Base-by-base conservation (phyloP, 2,113 vertebrate genomes). In the Pica pica region DNA sequence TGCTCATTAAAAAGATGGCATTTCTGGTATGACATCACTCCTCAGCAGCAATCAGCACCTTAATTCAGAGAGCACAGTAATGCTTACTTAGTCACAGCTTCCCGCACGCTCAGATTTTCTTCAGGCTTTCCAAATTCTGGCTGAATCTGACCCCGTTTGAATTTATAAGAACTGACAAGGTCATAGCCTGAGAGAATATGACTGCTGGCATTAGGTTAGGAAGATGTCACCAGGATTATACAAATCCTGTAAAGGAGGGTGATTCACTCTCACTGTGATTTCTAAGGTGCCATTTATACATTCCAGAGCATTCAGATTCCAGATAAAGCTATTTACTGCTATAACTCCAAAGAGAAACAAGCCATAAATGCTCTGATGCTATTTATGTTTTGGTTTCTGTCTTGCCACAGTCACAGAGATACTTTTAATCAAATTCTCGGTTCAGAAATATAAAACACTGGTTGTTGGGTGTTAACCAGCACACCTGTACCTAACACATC, bases 121-220 rank as follows among this genome's bases (percentile, higher is more conserved):
- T 65, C 59, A 80, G 57, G 63, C 53, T 71, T 83, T 63, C 71
- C 39, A 56, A 39, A 88, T 68, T 89, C 90, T 59, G 55, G 61
- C 85, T 67, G 80, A 81, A 84, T 83, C 85, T 53, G 77, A 87
- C 83, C 73, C 82, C 6, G 6, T 81, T 21, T 82, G 73, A 89
- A 83, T 87, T 89, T 37, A 94, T 53, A 75, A 69, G 80, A 92
- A 39, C 71, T 94, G 93, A 94, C 93, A 93, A 89, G 86, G 90
- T 94, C 86, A 84, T 41, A 93, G 92, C 85, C 86, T 1, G 10
- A 67, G 88, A 84, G 88, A 94, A 89, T 81, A 90, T 65, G 76
- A 92, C 90, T 96, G 90, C 90, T 95, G 92, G 92, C 95, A 89
- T 68, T 88, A 82, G 83, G 93, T 95, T 92, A 90, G 94, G 90